Evolutionary conservation across 2,888 invertebrate species (phyloP).

Genomic region (Scaeva pyrastri): DNA sequence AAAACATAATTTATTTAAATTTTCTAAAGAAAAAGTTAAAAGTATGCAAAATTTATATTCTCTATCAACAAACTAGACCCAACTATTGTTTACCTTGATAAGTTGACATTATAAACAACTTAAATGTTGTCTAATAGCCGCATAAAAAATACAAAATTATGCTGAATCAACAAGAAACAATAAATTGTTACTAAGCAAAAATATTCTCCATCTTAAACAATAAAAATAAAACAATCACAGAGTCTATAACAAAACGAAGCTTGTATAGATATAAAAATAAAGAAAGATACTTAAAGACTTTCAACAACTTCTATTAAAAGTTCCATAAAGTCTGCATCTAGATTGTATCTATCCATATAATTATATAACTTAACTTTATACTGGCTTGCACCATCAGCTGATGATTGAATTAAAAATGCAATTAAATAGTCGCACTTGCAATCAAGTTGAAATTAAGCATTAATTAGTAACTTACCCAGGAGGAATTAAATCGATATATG

Average conservation of each 20-base stretch:
- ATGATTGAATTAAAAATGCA: slow-evolving; percentile 48
- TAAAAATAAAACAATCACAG: neutral
- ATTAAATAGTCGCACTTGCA: slow-evolving; percentile 41
- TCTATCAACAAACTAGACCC: neutral
- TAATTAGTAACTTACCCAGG: slow-evolving; percentile 58
- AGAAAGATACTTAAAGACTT: slow-evolving; percentile 4
- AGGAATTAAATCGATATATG: slow-evolving; percentile 50
- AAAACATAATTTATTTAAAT: too few relatives aligned
- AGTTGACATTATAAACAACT: slow-evolving; percentile 1
- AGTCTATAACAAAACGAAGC: neutral
- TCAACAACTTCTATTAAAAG: slow-evolving; percentile 2
- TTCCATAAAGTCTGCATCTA: neutral
- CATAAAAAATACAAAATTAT: neutral
- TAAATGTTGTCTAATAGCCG: neutral
- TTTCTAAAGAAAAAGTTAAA: too few relatives aligned
- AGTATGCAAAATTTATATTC: too few relatives aligned
- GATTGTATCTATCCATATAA: neutral
- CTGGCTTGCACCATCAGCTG: slow-evolving; percentile 10
- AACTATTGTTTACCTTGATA: slow-evolving; percentile 1
- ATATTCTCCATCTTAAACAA: too few relatives aligned
- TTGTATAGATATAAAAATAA: neutral
- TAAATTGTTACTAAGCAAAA: neutral
- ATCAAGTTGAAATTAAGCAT: slow-evolving; percentile 40
- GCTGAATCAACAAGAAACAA: slow-evolving; percentile 6
- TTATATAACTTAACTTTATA: neutral